Percentiles rank a stretch among this genome's conserved stretches.
Conservation (phyloP, 2,113 vertebrate species). For the Macrotis lagotis region DNA sequence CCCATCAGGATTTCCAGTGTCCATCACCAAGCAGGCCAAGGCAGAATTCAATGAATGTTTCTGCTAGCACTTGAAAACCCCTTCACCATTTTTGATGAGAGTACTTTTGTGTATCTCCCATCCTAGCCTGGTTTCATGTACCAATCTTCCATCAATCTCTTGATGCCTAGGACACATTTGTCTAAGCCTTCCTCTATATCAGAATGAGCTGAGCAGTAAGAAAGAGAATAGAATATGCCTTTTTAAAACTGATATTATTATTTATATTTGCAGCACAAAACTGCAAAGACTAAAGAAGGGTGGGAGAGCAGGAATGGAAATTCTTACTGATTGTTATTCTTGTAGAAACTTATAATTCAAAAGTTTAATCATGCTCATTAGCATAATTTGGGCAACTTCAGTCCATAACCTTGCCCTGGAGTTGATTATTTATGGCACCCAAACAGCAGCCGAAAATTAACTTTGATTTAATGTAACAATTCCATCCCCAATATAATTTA, state of each 20-base stretch:
- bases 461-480: slow-evolving; percentile 80
- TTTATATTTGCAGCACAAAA: slow-evolving; percentile 71
- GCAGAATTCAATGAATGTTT: slow-evolving; percentile 41
- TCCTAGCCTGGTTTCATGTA: too few species aligned
- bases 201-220: slow-evolving; percentile 5
- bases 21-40: slow-evolving; percentile 39
- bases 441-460: slow-evolving; percentile 77
- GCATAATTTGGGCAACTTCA: slow-evolving; percentile 79
- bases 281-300: slow-evolving; percentile 45
- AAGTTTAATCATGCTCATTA: slow-evolving; percentile 75
- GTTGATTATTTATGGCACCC: slow-evolving; percentile 82
- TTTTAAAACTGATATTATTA: slow-evolving; percentile 63
- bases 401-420: slow-evolving; percentile 68
- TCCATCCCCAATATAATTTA: slow-evolving; percentile 72
- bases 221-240: slow-evolving; percentile 68
- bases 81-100: slow-evolving; percentile 43
- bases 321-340: slow-evolving; percentile 75
- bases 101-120: background rate
- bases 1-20: background rate
- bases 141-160: background rate
- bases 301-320: slow-evolving; percentile 43
- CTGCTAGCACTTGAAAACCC: slow-evolving; percentile 47
- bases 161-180: background rate
- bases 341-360: slow-evolving; percentile 76
- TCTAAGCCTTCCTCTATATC: background rate